A percentile compares a stretch with the other conserved stretches of the same genome.
These are phyloP conservation scores for Malaclemys terrapin DNA, from an alignment of 2,113 vertebrate species.

Conservation along the genomic window DNA sequence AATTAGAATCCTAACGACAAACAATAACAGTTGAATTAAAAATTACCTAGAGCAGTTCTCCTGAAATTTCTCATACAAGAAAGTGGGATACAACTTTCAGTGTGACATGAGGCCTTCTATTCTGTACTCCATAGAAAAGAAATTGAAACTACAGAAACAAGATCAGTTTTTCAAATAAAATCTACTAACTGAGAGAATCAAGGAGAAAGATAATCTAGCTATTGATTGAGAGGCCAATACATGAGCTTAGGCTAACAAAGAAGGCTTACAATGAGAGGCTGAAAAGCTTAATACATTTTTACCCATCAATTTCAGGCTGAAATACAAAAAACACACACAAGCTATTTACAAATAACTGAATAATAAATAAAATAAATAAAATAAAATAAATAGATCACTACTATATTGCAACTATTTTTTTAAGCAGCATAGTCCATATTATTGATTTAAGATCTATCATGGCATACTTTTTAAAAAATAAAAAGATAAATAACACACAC, in stretches of 20 bases:
- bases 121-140: neutral
- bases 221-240: neutral
- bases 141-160: neutral
- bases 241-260: neutral
- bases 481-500: neutral
- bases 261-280: neutral
- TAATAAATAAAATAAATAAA: too few species aligned
- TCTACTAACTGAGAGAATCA: neutral
- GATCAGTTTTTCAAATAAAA: neutral
- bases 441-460: neutral
- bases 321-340: neutral
- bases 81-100: fast-evolving
- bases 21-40: slow-evolving; percentile 11
- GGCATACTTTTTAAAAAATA: neutral
- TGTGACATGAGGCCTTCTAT: neutral
- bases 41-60: neutral
- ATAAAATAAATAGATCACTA: too few species aligned
- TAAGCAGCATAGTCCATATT: neutral
- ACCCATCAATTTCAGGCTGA: neutral
- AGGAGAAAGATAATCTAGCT: neutral
- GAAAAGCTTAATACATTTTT: neutral
- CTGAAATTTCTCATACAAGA: neutral
- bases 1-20: neutral
- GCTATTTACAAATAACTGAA: neutral
- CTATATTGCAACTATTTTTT: too few species aligned